A percentile compares a stretch with the other conserved stretches of the same genome.
These are phyloP conservation scores for Dromius quadrimaculatus DNA, from an alignment of 2,888 invertebrate species.

Conservation along the genomic window DNA sequence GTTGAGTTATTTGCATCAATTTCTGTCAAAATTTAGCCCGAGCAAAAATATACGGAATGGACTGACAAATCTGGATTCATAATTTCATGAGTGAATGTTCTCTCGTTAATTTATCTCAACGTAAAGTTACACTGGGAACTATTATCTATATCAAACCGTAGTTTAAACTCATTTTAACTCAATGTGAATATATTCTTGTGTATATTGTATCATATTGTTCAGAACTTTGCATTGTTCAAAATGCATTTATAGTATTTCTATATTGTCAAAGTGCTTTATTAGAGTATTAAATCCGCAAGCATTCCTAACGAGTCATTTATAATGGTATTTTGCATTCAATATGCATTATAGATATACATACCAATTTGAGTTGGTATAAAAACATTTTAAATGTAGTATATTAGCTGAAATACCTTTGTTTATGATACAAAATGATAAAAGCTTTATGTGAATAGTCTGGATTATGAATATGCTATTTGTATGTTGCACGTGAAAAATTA, in stretches of 20 bases:
- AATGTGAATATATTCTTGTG: constrained; percentile 22
- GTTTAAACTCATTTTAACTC: constrained; percentile 18
- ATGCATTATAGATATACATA: too few relatives aligned
- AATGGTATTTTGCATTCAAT: too few relatives aligned
- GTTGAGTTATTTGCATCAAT: too few relatives aligned
- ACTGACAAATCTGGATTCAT: not conserved
- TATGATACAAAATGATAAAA: too few relatives aligned
- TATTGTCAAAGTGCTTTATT: not conserved
- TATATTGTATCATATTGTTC: constrained; percentile 14
- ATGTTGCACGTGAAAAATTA: too few relatives aligned
- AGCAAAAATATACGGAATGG: constrained; percentile 12
- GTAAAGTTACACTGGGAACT: constrained; percentile 17
- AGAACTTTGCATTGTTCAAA: constrained; percentile 23
- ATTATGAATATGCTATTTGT: too few relatives aligned
- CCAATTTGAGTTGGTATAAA: too few relatives aligned
- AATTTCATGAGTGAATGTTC: constrained; percentile 8
- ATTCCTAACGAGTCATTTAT: not conserved
- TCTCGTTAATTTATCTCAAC: constrained; percentile 15
- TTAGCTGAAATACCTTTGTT: too few relatives aligned
- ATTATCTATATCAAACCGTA: constrained; percentile 12
- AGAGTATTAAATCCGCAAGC: too few relatives aligned
- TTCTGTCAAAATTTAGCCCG: not conserved
- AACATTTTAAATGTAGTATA: too few relatives aligned
- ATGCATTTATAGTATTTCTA: constrained; percentile 20
- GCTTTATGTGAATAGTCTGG: too few relatives aligned